Evolutionary conservation across 2,888 invertebrate species (phyloP), one percentile per base, ranked within the genome.

Genomic region (Rhagonycha fulva): DNA sequence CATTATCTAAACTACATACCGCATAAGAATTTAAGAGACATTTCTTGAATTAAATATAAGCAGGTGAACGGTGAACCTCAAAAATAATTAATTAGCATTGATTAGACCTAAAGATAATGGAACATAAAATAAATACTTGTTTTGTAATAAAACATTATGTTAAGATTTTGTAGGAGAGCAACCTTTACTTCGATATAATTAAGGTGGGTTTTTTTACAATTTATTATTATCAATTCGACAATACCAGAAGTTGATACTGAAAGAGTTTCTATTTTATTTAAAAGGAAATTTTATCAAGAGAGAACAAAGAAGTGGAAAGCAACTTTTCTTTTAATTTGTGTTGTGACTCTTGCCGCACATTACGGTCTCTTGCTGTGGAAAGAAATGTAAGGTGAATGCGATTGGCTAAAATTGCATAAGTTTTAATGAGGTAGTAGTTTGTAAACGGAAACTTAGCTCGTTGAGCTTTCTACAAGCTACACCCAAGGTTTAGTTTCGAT

Each of bases 351-450:
- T 75, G 68, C 72, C 68, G 70, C 62, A 69, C 62, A 70, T 72
- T 72, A 62, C 67, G 70, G 62, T 76, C 70, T 76, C 72, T 66
- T 61, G 60, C 72, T 71, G 26, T 62, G 67, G 69, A 26, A 30
- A 71, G 68, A 28, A 47, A 72, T 68, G 62, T 74, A 24, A 70
- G 69, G 70, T 74, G 69, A 74, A 71, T 72, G 66, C 74, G 74
- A 77, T 75, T 77, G 75, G 77, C 70, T 62, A 75, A 77, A 77
- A 77, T 75, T 75, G 75, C 72, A 32, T 72, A 77, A 77, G 77
- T 77, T 77, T 77, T 77, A 77, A 77, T 74, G 77, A 77, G 77
- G 72, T 75, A 72, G 77, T 75, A 77, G 77, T 77, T 77, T 77
- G 70, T 72, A 71, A 77, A 77, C 75, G 75, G 62, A 62, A 77